Conservation (phyloP, 1,140 invertebrate species). For the Drosophila tristis region DNA sequence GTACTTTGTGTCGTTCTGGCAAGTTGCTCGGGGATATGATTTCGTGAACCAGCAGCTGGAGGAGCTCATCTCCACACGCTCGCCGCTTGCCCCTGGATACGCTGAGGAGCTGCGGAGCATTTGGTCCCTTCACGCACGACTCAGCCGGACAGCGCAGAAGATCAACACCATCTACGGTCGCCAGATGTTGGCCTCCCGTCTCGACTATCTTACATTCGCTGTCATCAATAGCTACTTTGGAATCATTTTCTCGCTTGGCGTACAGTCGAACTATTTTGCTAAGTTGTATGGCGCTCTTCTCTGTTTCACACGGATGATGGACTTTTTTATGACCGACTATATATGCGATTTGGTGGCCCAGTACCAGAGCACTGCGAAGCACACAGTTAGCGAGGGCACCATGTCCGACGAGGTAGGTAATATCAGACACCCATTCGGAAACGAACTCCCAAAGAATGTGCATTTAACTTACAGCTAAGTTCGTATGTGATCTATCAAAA, state of each 20-base stretch:
- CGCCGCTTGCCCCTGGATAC: not conserved
- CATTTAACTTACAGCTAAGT: slow-evolving; percentile 5
- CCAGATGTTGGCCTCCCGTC: slow-evolving; percentile 30
- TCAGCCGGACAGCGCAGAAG: slow-evolving; percentile 5
- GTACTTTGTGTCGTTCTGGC: slow-evolving; percentile 44
- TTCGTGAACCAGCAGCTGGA: slow-evolving; percentile 21
- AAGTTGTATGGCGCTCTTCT: not conserved
- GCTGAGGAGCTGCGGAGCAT: slow-evolving; percentile 3
- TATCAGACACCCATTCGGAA: no score
- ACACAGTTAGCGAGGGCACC: slow-evolving; percentile 1
- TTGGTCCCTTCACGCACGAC: slow-evolving; percentile 33
- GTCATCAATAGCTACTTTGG: slow-evolving; percentile 37
- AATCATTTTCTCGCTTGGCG: slow-evolving; percentile 7
- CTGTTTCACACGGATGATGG: slow-evolving; percentile 10
- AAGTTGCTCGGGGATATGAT: slow-evolving; percentile 28
- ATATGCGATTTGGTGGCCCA: slow-evolving; percentile 39
- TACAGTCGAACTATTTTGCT: not conserved
- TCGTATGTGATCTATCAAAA: slow-evolving; percentile 19
- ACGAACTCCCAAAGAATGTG: not conserved
- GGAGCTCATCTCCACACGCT: not conserved
- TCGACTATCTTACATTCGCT: slow-evolving; percentile 34
- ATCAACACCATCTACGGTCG: slow-evolving; percentile 39
- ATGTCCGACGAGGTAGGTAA: slow-evolving; percentile 36
- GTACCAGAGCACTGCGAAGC: slow-evolving; percentile 21
- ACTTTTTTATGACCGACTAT: slow-evolving; percentile 50